Evolutionary conservation across 2,888 invertebrate genomes (phyloP).

Genomic region (Pheosia tremula): DNA sequence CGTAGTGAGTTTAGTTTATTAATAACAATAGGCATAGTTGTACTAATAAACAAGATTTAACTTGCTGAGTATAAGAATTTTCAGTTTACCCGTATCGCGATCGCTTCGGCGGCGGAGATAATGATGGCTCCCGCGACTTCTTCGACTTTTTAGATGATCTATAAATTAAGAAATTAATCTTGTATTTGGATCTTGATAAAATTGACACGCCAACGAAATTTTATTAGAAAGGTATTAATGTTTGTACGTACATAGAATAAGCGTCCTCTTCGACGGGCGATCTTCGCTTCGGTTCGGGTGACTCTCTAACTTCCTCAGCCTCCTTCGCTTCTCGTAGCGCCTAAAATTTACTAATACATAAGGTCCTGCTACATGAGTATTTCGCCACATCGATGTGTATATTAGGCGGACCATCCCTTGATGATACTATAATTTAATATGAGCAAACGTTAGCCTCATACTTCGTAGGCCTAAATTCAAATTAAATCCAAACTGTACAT

Average conservation of each 20-base stretch:
- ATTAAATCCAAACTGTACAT: no score
- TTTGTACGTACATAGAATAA: constrained; percentile 55
- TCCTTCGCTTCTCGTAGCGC: constrained; percentile 68
- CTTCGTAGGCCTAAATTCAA: neutral
- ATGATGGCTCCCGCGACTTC: constrained; percentile 73
- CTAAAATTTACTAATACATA: constrained; percentile 32
- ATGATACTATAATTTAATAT: no score
- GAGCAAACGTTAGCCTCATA: neutral
- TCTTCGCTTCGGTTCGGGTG: constrained; percentile 56
- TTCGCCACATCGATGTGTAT: no score
- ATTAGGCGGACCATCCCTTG: no score
- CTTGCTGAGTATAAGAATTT: no score
- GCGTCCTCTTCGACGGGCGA: constrained; percentile 68
- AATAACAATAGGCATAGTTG: no score
- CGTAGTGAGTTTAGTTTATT: no score
- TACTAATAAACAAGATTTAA: no score
- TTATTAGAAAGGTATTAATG: neutral
- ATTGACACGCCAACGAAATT: neutral
- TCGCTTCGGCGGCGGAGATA: constrained; percentile 75
- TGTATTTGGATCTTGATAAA: neutral
- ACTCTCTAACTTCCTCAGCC: constrained; percentile 53
- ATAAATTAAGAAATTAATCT: constrained; percentile 27
- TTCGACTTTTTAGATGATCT: constrained; percentile 78
- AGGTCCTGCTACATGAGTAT: no score
- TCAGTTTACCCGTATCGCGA: constrained; percentile 58